Evolutionary conservation across 2,113 vertebrate genomes (phyloP), one percentile per base, ranked within the genome.

Genomic region (Chaetorhynchus papuensis): DNA sequence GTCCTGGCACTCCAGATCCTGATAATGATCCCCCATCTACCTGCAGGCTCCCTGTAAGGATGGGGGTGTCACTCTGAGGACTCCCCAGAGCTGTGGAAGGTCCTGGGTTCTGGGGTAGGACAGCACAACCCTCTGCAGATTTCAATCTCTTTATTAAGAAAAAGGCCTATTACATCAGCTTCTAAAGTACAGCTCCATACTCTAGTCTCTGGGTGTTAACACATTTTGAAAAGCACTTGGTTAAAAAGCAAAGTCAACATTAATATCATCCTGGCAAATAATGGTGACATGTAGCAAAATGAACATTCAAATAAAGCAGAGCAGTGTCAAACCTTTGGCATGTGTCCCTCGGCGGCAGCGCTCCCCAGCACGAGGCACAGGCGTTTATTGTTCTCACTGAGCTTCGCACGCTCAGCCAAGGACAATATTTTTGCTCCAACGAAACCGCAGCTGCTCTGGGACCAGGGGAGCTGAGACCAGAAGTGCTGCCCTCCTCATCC

Each of bases 141-240:
- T 90, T 83, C 82, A 72, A 33, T 92, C 57, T 96, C 75, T 98
- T 98, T 98, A 97, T 98, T 98, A 97, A 94, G 90, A 98, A 98
- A 97, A 98, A 97, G 96, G 97, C 90, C 18, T 96, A 95, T 94
- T 90, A 96, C 96, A 97, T 84, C 47, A 49, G 69, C 89, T 95
- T 88, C 95, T 93, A 77, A 93, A 93, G 95, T 91, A 96, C 90
- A 94, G 77, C 95, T 95, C 92, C 95, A 89, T 89, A 85, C 94
- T 94, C 94, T 81, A 81, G 90, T 81, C 83, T 94, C 96, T 79
- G 95, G 96, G 69, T 92, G 24, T 53, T 52, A 85, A 83, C 75
- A 70, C 64, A 31, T 80, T 93, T 77, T 83, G 85, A 95, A 96
- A 97, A 97, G 97, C 96, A 94, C 87, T 97, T 96, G 96, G 96